Base-by-base conservation (phyloP, 1,140 invertebrate genomes). In the Monomorium pharaonis region DNA sequence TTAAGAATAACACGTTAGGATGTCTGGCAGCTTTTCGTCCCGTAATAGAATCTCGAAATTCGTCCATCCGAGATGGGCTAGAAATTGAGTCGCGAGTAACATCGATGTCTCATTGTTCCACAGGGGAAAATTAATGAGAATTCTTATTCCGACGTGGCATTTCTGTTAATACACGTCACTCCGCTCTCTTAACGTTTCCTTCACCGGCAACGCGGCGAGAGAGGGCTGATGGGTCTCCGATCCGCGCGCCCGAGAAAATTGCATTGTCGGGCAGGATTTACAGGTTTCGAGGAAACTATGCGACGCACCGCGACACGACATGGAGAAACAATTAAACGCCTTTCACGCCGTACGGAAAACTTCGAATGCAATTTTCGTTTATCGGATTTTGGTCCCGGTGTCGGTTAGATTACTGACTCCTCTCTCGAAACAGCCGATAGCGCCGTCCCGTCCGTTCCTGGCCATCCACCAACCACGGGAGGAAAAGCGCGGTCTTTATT, bases 271-370 rank as follows among this genome's bases (percentile, higher is more conserved):
- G n/a, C 24, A 49, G 33, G 24, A 81, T 81, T 81, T 70, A 67
- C 44, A 70, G 49, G 49, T 81, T 58, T 56, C 65, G 54, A 37
- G 37, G 37, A 44, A 81, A 70, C 65, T 81, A 72, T 44, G 49
- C 63, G 49, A 70, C 51, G 18, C 18, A 33, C 21, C 18, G 33
- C 24, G 65, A 70, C 51, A 56, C 78, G 65, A 81, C 65, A 70
- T 63, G 47, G 21, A 80, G 77, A 70, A 70, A 70, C 78, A 81
- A 69, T 80, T 69, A 69, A 72, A 81, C 37, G 65, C 49, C 70
- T 30, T 16, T 18, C 65, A 21, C 9, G 30, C 9, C 14, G 42
- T 33, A 62, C 63, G 37, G 63, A 72, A 81, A 81, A 81, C 24
- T 56, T 81, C 21, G 33, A 58, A 21, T 58, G 65, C 54, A 83